Evolutionary conservation across 2,113 vertebrate species (phyloP), one percentile per base, ranked within the genome.

Genomic region (Mobula birostris): DNA sequence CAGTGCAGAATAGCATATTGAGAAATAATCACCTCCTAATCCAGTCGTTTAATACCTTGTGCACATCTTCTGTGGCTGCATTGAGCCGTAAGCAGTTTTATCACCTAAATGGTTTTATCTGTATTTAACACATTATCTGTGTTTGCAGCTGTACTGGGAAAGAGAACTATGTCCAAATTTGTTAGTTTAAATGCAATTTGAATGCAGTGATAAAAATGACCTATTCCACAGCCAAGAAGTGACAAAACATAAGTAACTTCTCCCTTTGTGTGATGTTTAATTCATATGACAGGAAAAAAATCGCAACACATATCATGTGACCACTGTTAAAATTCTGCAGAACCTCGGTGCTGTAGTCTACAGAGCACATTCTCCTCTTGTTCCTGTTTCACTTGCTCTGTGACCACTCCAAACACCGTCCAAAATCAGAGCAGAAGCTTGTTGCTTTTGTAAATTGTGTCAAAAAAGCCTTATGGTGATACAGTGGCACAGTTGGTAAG

Each of bases 31-130:
- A 48, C 91, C 40, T 93, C 68, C 91, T 93, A 93, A 93, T 74
- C 68, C 91, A 93, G 70, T 29, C 68, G 91, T 93, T 93, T 93
- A 93, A 93, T 93, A 93, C 68, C 36, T 93, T 93, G 70, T 8
- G n/a, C 91, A 72, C 36, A 74, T 74, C 70, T 93, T 74, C 91
- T 29, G 68, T 74, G 70, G 68, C 72, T 74, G 70, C 68, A 74
- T 74, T 74, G 14, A 74, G 91, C 91, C 56, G 48, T 17, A 93
- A 68, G 70, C 91, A 93, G 70, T 93, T 93, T 74, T 93, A 93
- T 93, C 91, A 93, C 91, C 91, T 56, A 93, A 93, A 93, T 93
- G 21, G 68, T 72, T 93, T 93, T 93, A 93, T 93, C 91, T 93
- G 91, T 93, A 93, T 56, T 93, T 93, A 93, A 74, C 91, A 27